Base-by-base conservation (phyloP, 2,797 vertebrate genomes). In the Chromobotia macracanthus region DNA sequence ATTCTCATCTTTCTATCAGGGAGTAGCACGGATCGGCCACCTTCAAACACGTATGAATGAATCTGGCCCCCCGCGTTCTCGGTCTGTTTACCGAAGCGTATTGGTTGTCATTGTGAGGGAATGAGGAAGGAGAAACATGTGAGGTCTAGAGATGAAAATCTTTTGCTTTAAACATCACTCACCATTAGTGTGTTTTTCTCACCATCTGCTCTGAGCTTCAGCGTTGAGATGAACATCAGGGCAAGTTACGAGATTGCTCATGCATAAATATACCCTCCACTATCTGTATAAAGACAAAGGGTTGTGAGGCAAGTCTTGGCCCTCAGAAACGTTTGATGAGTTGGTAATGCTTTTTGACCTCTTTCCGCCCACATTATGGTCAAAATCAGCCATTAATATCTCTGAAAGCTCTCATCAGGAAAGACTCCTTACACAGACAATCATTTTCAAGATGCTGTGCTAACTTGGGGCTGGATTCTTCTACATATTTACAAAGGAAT, bases 21-120 rank as follows among this genome's bases (percentile, higher is more conserved):
- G 71, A 73, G 41, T 35, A 73, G 71, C 71, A 63, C 58, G 25
- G 70, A 82, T 56, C 61, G 67, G 67, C 68, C 81, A 75, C 71
- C 60, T 75, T 73, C 72, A 80, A 80, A 83, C 81, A 72, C 21
- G 41, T 83, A 75, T 83, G 81, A 83, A 80, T 76, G 81, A 69
- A 75, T 70, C 38, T 28, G 19, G 44, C 38, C 64, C 58, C 35
- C 38, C 31, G 31, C 7, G 46, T 63, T 77, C 56, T 41, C 16
- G 46, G 35, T 35, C 23, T 79, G 65, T 82, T 82, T 82, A 75
- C 81, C 35, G 53, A 79, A 64, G 65, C 25, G 18, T 73, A 70
- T 70, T 82, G 75, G 55, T 63, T 64, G 75, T 79, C 81, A 74
- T 48, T 69, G 46, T 18, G 48, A 71, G 74, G 44, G 71, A 82